phyloP scores from a whole-genome alignment of 2,797 vertebrate species.

The Menidia menidia region DNA sequence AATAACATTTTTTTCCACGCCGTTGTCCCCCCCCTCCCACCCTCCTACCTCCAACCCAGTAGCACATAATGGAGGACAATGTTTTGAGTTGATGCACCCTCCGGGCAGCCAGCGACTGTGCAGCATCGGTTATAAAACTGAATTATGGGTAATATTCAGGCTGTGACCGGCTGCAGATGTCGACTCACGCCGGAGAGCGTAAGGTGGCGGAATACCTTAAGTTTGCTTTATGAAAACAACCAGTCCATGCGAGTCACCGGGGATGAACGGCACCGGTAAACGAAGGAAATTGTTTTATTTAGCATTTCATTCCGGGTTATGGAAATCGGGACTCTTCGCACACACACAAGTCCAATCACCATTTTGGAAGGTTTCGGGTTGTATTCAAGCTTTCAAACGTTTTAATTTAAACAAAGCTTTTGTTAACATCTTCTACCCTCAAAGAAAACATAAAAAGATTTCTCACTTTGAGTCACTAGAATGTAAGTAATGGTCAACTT shows the following conservation, averaged over 20 bases:
- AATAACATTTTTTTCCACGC: slow-evolving; percentile 83
- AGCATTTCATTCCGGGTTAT: slow-evolving; percentile 53
- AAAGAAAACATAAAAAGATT: neutral
- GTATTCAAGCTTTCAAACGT: neutral
- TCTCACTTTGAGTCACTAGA: neutral
- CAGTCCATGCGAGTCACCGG: slow-evolving; percentile 59
- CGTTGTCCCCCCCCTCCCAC: slow-evolving; percentile 74
- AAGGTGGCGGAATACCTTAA: slow-evolving; percentile 65
- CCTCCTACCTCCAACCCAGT: slow-evolving; percentile 71
- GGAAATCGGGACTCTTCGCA: slow-evolving; percentile 33
- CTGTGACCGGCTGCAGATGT: slow-evolving; percentile 78
- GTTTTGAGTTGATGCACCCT: slow-evolving; percentile 81
- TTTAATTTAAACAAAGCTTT: neutral
- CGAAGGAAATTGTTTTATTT: slow-evolving; percentile 42
- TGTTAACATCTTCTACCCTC: neutral
- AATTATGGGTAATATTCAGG: slow-evolving; percentile 77
- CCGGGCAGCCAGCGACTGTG: slow-evolving; percentile 78
- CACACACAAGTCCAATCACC: slow-evolving; percentile 6
- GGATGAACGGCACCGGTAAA: slow-evolving; percentile 50
- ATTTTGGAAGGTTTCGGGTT: neutral
- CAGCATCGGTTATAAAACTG: slow-evolving; percentile 81
- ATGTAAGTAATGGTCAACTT: too few species aligned
- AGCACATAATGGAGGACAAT: slow-evolving; percentile 81
- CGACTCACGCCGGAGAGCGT: slow-evolving; percentile 57
- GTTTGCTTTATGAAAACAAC: slow-evolving; percentile 72